phyloP scores from a whole-genome alignment of 2,797 vertebrate genomes.

The Trachops cirrhosus region DNA sequence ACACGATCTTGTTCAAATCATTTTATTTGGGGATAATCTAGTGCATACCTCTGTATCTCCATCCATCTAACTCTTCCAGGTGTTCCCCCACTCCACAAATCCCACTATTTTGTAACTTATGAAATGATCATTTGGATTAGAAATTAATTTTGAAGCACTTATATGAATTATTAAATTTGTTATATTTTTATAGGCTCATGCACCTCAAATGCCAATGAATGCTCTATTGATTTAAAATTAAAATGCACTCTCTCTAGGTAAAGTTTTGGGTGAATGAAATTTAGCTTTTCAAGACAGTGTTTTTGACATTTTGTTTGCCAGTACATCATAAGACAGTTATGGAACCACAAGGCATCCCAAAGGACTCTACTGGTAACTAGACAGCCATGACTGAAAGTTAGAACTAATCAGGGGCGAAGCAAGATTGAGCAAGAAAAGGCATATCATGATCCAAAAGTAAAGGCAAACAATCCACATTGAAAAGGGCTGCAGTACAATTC shows the following conservation, averaged over 20 bases:
- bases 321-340: neutral
- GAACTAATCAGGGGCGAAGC: neutral
- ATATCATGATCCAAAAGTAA: neutral
- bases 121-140: neutral
- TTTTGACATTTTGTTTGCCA: neutral
- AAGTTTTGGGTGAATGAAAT: neutral
- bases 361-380: neutral
- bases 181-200: neutral
- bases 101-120: neutral
- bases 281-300: neutral
- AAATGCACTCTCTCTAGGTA: neutral
- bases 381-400: neutral
- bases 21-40: neutral
- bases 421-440: neutral
- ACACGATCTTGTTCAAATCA: neutral
- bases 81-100: neutral
- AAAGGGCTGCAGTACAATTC: neutral
- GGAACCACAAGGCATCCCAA: neutral
- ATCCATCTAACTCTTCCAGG: neutral
- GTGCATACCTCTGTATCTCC: neutral
- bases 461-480: neutral
- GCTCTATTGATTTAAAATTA: neutral
- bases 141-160: neutral
- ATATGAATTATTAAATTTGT: neutral
- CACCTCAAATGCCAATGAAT: neutral